Evolutionary conservation across 2,888 invertebrate genomes (phyloP).

Genomic region (Osmoderma eremita): DNA sequence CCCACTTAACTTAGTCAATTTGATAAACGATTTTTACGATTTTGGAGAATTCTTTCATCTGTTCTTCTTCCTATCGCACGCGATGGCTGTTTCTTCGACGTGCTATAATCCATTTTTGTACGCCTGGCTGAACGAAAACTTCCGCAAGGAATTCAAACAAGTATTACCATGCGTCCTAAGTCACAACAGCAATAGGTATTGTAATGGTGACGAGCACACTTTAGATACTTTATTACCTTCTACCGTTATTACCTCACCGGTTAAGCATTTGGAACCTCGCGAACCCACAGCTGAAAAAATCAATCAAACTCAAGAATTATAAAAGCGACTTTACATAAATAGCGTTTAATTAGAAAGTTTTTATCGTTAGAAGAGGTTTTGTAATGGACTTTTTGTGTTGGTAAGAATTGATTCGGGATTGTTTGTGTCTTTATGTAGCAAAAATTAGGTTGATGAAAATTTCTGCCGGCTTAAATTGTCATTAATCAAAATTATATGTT

Average conservation of each 20-base stretch:
- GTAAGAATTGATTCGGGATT: slow-evolving; percentile 39
- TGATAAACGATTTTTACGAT: slow-evolving; percentile 75
- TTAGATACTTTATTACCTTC: slow-evolving; percentile 58
- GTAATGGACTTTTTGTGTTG: slow-evolving; percentile 34
- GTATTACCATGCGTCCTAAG: slow-evolving; percentile 71
- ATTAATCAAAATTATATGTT: slow-evolving; percentile 16
- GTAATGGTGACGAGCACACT: slow-evolving; percentile 56
- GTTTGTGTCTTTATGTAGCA: slow-evolving; percentile 6
- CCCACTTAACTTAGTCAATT: slow-evolving; percentile 83
- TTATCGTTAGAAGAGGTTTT: slow-evolving; percentile 28
- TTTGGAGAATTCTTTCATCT: slow-evolving; percentile 76
- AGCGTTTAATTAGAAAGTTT: slow-evolving; percentile 27
- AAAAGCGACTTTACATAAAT: slow-evolving; percentile 50
- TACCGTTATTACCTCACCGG: slow-evolving; percentile 54
- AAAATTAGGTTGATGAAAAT: slow-evolving; percentile 27
- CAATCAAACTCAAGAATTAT: slow-evolving; percentile 52
- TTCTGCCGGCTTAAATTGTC: slow-evolving; percentile 2
- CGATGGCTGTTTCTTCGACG: slow-evolving; percentile 94
- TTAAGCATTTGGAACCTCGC: slow-evolving; percentile 57
- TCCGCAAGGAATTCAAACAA: slow-evolving; percentile 91
- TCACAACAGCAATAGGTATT: slow-evolving; percentile 52
- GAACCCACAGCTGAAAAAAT: slow-evolving; percentile 58
- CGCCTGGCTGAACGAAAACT: slow-evolving; percentile 97
- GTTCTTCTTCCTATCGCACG: slow-evolving; percentile 83
- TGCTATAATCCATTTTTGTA: slow-evolving; percentile 97